phyloP scores from a whole-genome alignment of 2,113 vertebrate genomes.

The Athene cunicularia region DNA sequence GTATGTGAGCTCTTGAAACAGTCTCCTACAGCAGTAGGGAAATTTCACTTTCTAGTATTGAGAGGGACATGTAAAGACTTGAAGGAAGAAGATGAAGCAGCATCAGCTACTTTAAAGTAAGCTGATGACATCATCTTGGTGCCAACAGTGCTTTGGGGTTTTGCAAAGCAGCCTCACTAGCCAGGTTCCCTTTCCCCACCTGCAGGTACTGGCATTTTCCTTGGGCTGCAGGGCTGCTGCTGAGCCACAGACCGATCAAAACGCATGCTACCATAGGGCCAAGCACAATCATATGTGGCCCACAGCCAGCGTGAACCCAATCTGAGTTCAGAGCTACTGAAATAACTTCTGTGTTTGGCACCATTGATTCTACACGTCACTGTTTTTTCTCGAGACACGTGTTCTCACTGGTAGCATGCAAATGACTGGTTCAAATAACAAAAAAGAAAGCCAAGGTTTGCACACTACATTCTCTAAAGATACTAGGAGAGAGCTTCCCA shows the following conservation, averaged over 20 bases:
- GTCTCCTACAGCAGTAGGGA: neutral
- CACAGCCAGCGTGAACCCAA: neutral
- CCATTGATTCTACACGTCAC: neutral
- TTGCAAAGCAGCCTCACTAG: neutral
- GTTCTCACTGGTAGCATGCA: neutral
- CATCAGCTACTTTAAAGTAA: neutral
- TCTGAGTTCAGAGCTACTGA: neutral
- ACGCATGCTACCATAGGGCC: fast-evolving
- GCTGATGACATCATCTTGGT: neutral
- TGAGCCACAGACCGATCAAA: fast-evolving
- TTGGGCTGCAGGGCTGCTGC: neutral
- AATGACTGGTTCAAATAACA: neutral
- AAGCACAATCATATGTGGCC: fast-evolving
- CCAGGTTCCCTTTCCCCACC: neutral
- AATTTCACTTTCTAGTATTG: neutral
- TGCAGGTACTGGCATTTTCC: neutral
- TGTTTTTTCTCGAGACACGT: neutral
- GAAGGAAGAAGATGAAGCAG: neutral
- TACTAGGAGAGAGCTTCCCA: neutral
- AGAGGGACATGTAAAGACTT: neutral
- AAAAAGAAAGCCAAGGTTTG: neutral
- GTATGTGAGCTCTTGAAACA: neutral
- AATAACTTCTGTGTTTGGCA: neutral
- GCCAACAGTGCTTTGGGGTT: neutral
- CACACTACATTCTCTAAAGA: neutral